Base-by-base conservation (phyloP, 2,797 vertebrate genomes). In the Argya squamiceps region DNA sequence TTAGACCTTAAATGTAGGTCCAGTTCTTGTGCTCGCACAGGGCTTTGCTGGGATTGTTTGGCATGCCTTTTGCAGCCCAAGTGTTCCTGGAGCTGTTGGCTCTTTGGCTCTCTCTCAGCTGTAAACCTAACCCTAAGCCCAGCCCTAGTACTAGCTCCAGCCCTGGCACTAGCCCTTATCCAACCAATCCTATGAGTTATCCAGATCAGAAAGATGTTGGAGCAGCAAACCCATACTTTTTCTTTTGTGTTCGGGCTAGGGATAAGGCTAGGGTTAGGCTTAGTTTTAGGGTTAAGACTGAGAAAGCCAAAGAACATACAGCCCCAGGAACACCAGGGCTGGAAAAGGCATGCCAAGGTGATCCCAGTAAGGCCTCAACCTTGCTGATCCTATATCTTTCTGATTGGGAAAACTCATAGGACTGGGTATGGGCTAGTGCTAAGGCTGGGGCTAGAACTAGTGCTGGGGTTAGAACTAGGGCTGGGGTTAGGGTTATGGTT, bases 361-460 rank as follows among this genome's bases (percentile, higher is more conserved):
- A 15, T 62, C 19, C 37, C 0, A 0, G 15, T 14, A 37, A 7
- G 22, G 15, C 19, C 47, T 4, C n/a, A 71, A 0, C 29, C 8
- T 62, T 71, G 37, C 12, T 71, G 22, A 5, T 62, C 11, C 26
- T 43, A 34, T 12, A 43, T 21, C 21, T 60, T 70, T 52, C 46
- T 60, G 37, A 16, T 20, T 5, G 11, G 32, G 32, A 81, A 81
- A 50, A 59, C 20, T 12, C 10, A 49, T 4, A 49, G 19, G 15
- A 20, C n/a, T n/a, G 14, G 44, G 44, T 41, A 13, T 3, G 6
- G 34, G 20, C 36, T 30, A 17, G 34, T 17, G 27, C 10, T 26
- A 26, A 36, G 65, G 21, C 22, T 70, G 3, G 47, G 34, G 7
- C 7, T 37, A 21, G n/a, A 4, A 19, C 24, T 23, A 29, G 15